These are phyloP conservation scores for Morelia viridis DNA, from an alignment of 2,797 vertebrate genomes.

Conservation along the genomic window DNA sequence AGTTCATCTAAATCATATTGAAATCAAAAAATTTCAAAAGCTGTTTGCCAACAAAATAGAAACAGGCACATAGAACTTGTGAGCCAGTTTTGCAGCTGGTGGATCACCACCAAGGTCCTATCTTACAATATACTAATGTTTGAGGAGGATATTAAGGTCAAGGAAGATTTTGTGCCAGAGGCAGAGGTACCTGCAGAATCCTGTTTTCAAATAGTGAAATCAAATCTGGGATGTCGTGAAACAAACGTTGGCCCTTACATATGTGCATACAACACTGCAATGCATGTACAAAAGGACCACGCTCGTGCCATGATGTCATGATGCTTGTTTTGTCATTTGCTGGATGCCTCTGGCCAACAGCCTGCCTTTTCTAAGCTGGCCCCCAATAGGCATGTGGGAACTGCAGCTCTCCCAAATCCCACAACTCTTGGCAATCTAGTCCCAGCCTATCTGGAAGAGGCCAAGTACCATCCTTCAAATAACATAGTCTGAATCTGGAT, in stretches of 20 bases:
- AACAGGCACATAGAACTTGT: no score
- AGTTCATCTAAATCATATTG: neutral
- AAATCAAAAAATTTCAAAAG: neutral
- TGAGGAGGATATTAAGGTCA: neutral
- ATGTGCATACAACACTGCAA: neutral
- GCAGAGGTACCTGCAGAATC: no score
- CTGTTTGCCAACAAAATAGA: neutral
- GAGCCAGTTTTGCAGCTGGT: neutral
- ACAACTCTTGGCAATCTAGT: neutral
- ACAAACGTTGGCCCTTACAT: neutral
- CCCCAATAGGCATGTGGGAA: neutral
- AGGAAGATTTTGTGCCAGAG: neutral
- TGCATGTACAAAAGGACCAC: neutral
- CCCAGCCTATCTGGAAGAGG: neutral
- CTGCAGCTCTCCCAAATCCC: neutral
- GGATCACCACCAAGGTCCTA: neutral
- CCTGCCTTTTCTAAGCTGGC: neutral
- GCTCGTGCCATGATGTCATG: neutral
- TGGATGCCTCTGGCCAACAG: neutral
- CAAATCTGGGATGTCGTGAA: neutral
- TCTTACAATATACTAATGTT: neutral
- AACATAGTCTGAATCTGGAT: neutral
- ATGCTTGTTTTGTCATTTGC: neutral
- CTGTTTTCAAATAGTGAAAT: no score
- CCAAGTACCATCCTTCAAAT: neutral